These are phyloP conservation scores for Lichenostomus cassidix DNA, from an alignment of 2,113 vertebrate species.

Conservation along the genomic window DNA sequence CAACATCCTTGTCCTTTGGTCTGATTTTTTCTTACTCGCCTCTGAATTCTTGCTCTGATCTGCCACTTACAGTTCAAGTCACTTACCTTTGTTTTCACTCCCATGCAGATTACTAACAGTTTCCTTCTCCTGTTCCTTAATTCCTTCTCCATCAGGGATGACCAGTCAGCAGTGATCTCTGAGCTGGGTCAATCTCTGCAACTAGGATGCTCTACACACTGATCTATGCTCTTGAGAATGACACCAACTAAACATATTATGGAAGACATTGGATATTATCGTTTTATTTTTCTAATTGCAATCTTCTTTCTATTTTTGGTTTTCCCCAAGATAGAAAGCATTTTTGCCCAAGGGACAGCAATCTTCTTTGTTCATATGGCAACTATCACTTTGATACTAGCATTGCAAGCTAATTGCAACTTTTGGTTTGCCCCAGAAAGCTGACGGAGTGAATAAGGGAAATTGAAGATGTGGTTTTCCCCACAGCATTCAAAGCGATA, in stretches of 20 bases:
- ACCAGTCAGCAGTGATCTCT: background rate
- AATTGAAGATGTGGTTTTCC: slow-evolving; percentile 3
- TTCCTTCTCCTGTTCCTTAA: background rate
- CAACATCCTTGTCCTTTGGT: background rate
- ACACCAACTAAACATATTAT: background rate
- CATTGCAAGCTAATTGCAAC: background rate
- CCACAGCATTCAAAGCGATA: background rate
- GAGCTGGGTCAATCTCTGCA: background rate
- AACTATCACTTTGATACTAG: background rate
- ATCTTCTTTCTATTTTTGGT: background rate
- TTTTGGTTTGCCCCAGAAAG: background rate
- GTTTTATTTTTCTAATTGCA: background rate
- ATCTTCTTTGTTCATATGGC: background rate
- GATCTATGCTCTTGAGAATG: background rate
- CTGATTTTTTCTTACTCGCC: background rate
- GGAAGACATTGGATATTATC: background rate
- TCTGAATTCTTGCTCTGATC: background rate
- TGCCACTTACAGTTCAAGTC: background rate
- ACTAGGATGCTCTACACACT: background rate
- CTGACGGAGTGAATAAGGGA: background rate
- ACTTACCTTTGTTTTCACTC: background rate
- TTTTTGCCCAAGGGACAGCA: background rate
- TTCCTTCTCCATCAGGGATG: background rate
- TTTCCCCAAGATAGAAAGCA: background rate
- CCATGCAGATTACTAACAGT: background rate